Percentiles rank a stretch among this genome's conserved stretches.
phyloP scores from a whole-genome alignment of 2,888 invertebrate species.

The Lottia gigantea region DNA sequence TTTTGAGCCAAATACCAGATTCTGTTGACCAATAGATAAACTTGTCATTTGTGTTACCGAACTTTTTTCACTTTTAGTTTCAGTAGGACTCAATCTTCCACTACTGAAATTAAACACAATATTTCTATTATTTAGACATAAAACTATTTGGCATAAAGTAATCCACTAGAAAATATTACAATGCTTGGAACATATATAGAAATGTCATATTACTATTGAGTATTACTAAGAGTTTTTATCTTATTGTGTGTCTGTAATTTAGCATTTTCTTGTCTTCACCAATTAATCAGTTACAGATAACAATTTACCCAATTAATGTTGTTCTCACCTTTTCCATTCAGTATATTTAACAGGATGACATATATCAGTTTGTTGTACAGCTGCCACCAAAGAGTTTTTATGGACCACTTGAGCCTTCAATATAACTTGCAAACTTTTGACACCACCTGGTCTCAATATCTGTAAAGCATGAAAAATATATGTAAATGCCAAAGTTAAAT shows the following conservation, averaged over 20 bases:
- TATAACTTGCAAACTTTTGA: constrained; percentile 63
- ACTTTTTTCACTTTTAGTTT: constrained; percentile 64
- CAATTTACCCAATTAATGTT: too few species aligned
- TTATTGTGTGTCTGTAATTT: too few species aligned
- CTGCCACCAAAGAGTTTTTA: constrained; percentile 64
- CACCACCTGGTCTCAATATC: constrained; percentile 56
- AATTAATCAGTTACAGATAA: too few species aligned
- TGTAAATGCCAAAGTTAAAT: too few species aligned
- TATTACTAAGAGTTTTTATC: too few species aligned
- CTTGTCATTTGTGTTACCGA: constrained; percentile 59
- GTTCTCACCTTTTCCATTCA: constrained; percentile 44
- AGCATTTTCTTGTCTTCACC: too few species aligned
- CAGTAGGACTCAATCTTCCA: constrained; percentile 59
- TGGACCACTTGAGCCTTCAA: constrained; percentile 65
- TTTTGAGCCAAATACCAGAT: constrained; percentile 43
- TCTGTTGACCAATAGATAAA: constrained; percentile 51
- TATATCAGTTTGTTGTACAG: constrained; percentile 61
- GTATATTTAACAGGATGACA: constrained; percentile 53
- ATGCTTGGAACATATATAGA: too few species aligned
- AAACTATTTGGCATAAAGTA: too few species aligned
- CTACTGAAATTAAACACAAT: constrained; percentile 30
- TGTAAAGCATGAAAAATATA: constrained; percentile 39
- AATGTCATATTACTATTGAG: too few species aligned
- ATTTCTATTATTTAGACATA: too few species aligned
- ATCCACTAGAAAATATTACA: too few species aligned